These are phyloP conservation scores for Synergus laeviventris DNA, from an alignment of 2,888 invertebrate genomes.

Conservation along the genomic window DNA sequence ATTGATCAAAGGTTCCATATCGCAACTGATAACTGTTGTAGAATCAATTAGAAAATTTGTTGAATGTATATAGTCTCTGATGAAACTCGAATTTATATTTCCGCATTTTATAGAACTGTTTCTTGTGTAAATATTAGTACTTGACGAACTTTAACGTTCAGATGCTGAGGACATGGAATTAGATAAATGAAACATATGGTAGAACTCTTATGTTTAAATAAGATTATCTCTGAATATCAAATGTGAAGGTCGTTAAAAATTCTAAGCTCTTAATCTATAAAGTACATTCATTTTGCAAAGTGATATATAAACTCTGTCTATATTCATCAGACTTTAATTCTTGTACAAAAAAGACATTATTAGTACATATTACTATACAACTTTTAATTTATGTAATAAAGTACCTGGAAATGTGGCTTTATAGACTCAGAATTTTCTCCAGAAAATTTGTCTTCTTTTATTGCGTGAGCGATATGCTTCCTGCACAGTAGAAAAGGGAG, in stretches of 20 bases:
- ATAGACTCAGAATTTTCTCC: background rate
- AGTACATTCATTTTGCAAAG: background rate
- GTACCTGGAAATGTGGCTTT: background rate
- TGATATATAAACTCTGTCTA: background rate
- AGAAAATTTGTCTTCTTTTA: slow-evolving; percentile 30
- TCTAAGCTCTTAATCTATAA: background rate
- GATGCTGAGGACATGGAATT: no score
- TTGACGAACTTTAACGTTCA: no score
- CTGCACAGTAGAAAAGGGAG: slow-evolving; percentile 19
- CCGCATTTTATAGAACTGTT: background rate
- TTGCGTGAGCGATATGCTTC: slow-evolving; percentile 23
- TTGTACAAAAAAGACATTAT: no score
- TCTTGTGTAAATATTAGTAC: no score
- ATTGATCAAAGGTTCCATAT: background rate
- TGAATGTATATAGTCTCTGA: background rate
- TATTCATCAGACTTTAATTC: background rate
- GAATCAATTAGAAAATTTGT: background rate
- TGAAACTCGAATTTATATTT: background rate
- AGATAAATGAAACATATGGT: no score
- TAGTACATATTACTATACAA: background rate
- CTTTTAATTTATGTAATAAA: background rate
- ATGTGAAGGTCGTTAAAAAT: background rate
- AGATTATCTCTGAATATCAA: background rate
- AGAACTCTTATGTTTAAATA: background rate
- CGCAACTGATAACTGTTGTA: background rate